Evolutionary conservation across 2,888 invertebrate species (phyloP).

Genomic region (Lycocerus yunnanus): DNA sequence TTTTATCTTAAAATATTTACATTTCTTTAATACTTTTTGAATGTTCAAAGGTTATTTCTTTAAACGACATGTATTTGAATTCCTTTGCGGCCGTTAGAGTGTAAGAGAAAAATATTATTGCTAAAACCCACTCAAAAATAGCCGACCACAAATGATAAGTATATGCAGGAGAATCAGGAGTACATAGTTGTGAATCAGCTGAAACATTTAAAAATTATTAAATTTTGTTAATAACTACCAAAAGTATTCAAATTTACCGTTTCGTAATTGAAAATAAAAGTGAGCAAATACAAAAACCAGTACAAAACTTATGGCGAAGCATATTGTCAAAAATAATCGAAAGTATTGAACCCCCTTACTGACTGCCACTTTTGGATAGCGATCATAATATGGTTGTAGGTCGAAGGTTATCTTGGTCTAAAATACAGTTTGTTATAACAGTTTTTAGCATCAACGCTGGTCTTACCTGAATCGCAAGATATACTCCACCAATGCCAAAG

Average conservation of each 20-base stretch:
- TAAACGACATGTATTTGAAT: neutral
- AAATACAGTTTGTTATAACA: neutral
- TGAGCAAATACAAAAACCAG: neutral
- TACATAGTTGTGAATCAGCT: neutral
- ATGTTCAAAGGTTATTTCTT: neutral
- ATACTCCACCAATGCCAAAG: conserved; percentile 21
- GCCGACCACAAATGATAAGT: neutral
- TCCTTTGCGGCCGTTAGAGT: neutral
- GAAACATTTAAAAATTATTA: neutral
- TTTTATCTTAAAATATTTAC: neutral
- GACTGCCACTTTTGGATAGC: neutral
- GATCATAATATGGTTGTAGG: neutral
- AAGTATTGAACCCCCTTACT: neutral
- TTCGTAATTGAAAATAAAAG: neutral
- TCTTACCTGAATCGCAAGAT: conserved; percentile 21
- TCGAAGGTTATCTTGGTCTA: conserved; percentile 3
- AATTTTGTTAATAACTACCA: neutral
- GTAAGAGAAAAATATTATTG: neutral
- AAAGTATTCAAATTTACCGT: neutral
- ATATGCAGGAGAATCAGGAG: neutral
- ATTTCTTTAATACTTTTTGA: neutral
- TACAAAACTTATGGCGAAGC: neutral
- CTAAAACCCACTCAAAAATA: neutral
- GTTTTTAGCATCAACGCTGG: neutral
- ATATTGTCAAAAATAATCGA: neutral